phyloP scores from a whole-genome alignment of 2,113 vertebrate species.

The Dryoscopus gambensis region DNA sequence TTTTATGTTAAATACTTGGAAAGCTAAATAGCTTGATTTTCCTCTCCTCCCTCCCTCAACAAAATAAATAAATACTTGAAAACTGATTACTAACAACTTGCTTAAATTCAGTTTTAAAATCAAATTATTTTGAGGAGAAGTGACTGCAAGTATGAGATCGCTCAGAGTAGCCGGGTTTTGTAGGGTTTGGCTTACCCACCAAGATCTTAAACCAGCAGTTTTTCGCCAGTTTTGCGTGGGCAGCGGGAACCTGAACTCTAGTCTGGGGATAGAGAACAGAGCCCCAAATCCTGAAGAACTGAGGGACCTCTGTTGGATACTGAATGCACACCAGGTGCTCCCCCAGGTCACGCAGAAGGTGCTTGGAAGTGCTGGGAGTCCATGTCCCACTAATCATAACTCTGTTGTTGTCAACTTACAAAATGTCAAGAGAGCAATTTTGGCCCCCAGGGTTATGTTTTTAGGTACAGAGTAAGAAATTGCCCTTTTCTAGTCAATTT shows the following conservation, averaged over 20 bases:
- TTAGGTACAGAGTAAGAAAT: not conserved
- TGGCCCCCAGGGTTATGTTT: not conserved
- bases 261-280: not conserved
- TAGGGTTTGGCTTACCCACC: not conserved
- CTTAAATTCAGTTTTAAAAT: slow-evolving; percentile 10
- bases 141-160: not conserved
- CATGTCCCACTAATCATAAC: not conserved
- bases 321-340: not conserved
- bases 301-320: not conserved
- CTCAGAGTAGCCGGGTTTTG: not conserved
- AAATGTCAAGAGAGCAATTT: not conserved
- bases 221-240: not conserved
- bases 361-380: not conserved
- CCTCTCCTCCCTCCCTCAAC: not conserved
- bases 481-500: not conserved
- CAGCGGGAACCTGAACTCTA: not conserved
- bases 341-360: not conserved
- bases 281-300: not conserved
- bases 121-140: slow-evolving; percentile 1
- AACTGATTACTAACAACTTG: slow-evolving; percentile 16
- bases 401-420: not conserved
- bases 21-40: slow-evolving; percentile 43
- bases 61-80: slow-evolving; percentile 29
- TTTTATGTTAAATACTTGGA: slow-evolving; percentile 50
- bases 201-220: not conserved